These are phyloP conservation scores for Pteruthius melanotis DNA, from an alignment of 2,113 vertebrate genomes.

Conservation along the genomic window DNA sequence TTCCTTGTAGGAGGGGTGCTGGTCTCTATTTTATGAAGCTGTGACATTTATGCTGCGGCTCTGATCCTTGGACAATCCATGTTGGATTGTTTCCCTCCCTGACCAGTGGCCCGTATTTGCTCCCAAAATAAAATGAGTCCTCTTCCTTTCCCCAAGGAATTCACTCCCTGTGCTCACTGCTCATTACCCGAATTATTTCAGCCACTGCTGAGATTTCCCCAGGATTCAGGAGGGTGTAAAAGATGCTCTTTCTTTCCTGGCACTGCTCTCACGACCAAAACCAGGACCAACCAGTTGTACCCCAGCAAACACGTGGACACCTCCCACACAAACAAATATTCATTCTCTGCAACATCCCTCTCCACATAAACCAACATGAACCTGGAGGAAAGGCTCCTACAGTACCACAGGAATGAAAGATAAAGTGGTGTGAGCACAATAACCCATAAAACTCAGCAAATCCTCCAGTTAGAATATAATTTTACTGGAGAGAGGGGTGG, in stretches of 20 bases:
- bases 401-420: background rate
- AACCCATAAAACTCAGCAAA: constrained; percentile 46
- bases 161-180: background rate
- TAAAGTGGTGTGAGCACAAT: constrained; percentile 7
- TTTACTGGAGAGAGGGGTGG: background rate
- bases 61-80: background rate
- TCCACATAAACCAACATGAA: background rate
- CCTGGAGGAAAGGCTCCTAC: background rate
- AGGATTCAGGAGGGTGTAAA: background rate
- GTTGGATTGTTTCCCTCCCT: background rate
- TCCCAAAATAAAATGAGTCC: background rate
- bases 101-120: background rate
- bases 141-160: background rate
- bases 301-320: background rate
- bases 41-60: background rate
- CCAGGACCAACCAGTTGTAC: background rate
- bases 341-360: background rate
- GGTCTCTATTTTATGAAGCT: background rate
- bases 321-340: background rate
- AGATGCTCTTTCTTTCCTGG: background rate
- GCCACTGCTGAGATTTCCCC: background rate
- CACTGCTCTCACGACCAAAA: background rate
- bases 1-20: background rate
- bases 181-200: background rate
- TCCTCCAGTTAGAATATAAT: constrained; percentile 11